Base-by-base conservation (phyloP, 2,888 invertebrate species). In the Cordilura impudica region DNA sequence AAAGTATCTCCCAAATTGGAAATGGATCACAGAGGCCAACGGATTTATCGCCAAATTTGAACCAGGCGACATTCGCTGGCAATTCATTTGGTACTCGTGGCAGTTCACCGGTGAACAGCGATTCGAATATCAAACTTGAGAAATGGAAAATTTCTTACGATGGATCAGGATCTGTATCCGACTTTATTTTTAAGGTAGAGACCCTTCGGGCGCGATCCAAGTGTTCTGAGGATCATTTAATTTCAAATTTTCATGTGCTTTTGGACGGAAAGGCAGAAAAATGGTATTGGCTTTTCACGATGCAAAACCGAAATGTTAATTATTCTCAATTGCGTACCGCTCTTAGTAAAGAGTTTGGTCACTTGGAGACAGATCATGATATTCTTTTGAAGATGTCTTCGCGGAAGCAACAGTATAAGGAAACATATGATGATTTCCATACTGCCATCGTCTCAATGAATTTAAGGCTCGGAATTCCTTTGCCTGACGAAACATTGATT, bases 351-450 rank as follows among this genome's bases (percentile, higher is more conserved):
- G 45, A 61, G 31, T 61, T 61, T 61, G 61, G 61, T 4, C 39
- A 39, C n/a, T 45, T 61, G 21, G 65, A 65, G 12, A 23, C 49
- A 8, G 65, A 65, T 19, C 65, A 65, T 31, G 65, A 65, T 14
- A 35, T 65, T 4, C 18, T 65, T 29, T 51, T 65, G 35, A 51
- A 19, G 19, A 35, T 65, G 7, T 65, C 51, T 19, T 10, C 18
- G 14, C 2, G 51, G 12, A 65, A 65, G 21, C 53, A 70, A 49
- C 58, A 63, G n/a, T 12, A 10, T 18, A 61, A 45, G 29, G 71
- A 63, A 19, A 19, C 19, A 2, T 72, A 61, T 45, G 60, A 71
- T 35, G 67, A 61, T 6, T 61, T 71, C 3, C 61, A 71, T 43
- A 53, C 43, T 1, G 2, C 53, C 6, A 4, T 71, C 2, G 45